A percentile compares a stretch with the other conserved stretches of the same genome.
Conservation (phyloP, 2,888 invertebrate genomes). For the Drosophila glabriapex region DNA sequence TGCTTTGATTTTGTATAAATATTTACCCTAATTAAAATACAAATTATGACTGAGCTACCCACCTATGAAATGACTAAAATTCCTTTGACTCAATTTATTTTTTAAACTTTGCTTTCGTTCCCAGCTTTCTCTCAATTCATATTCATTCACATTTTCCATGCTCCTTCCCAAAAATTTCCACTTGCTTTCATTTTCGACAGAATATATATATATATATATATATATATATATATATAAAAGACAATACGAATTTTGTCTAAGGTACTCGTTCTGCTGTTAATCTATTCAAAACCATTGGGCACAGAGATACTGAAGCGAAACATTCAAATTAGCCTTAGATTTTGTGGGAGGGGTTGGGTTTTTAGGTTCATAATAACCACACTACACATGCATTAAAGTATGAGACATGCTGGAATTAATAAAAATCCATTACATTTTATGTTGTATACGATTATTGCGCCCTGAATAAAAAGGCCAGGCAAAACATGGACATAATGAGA, state of each 20-base stretch:
- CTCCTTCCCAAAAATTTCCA: not conserved
- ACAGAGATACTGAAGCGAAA: constrained; percentile 25
- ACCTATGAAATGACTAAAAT: constrained; percentile 2
- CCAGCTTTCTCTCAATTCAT: not conserved
- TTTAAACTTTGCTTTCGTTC: not conserved
- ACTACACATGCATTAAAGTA: constrained; percentile 40
- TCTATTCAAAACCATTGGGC: constrained; percentile 61
- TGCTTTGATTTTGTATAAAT: not conserved
- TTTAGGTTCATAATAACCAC: constrained; percentile 6
- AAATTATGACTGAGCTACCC: not conserved
- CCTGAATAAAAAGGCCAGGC: constrained; percentile 14
- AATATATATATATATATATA: not conserved
- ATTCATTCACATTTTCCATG: not conserved
- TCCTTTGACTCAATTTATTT: not conserved
- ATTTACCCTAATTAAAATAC: not conserved
- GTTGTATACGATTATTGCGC: constrained; percentile 17
- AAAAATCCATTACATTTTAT: constrained; percentile 75
- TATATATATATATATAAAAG: not conserved
- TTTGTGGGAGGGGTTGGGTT: not conserved
- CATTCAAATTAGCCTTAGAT: constrained; percentile 40
- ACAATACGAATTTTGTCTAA: constrained; percentile 20
- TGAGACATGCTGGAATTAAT: constrained; percentile 72
- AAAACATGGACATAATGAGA: constrained; percentile 60
- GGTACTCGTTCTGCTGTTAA: constrained; percentile 23
- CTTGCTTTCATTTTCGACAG: not conserved